Evolutionary conservation across 2,888 invertebrate genomes (phyloP).

Genomic region (Trissolcus japonicus): DNA sequence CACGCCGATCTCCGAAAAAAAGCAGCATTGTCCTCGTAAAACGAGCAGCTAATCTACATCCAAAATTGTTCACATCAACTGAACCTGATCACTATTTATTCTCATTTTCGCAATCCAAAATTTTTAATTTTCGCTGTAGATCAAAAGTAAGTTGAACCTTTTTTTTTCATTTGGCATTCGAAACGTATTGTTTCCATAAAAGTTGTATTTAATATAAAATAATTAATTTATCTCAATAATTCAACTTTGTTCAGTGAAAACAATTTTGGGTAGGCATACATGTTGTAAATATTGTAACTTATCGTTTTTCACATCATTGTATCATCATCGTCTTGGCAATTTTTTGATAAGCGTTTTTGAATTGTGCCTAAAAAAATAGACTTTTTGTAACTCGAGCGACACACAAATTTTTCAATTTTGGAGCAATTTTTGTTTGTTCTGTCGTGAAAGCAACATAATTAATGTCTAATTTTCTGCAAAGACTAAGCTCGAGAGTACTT

Average conservation of each 20-base stretch:
- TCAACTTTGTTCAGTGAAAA: background rate
- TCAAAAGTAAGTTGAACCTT: background rate
- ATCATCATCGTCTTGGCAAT: slow-evolving; percentile 17
- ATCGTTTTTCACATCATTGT: slow-evolving; percentile 30
- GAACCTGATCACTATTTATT: too few relatives aligned
- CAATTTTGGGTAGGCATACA: background rate
- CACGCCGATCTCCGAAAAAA: slow-evolving; percentile 64
- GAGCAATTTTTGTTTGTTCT: too few relatives aligned
- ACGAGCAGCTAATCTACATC: background rate
- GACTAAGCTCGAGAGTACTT: background rate
- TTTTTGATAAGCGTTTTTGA: slow-evolving; percentile 23
- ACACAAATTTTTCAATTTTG: too few relatives aligned
- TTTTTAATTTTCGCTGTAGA: background rate
- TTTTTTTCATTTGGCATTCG: background rate
- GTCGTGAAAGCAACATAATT: too few relatives aligned
- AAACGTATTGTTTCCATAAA: background rate
- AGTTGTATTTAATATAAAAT: background rate
- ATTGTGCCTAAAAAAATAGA: slow-evolving; percentile 2
- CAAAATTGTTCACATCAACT: too few relatives aligned
- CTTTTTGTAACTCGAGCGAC: too few relatives aligned
- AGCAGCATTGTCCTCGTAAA: slow-evolving; percentile 16
- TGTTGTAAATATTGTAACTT: slow-evolving; percentile 38
- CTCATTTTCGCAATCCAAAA: too few relatives aligned
- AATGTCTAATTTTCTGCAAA: too few relatives aligned
- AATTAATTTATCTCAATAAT: too few relatives aligned